Conservation (phyloP, 2,113 vertebrate genomes). For the Apodemus sylvaticus region DNA sequence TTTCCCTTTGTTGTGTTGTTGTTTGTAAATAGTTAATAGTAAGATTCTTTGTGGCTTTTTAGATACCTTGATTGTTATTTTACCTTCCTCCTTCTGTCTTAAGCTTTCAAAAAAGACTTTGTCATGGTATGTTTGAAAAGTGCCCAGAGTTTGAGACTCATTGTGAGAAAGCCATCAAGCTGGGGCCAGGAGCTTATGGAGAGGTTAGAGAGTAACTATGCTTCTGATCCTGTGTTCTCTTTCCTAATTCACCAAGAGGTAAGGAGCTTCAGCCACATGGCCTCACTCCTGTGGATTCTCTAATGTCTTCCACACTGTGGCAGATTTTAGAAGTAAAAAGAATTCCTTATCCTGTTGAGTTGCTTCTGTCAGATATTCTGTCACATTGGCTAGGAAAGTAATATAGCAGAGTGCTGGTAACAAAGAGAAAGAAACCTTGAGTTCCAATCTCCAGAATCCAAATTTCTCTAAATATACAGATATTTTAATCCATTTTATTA, state of each 20-base stretch:
- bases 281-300: background rate
- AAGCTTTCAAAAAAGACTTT: background rate
- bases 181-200: background rate
- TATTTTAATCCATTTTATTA: background rate
- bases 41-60: background rate
- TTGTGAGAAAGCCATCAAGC: background rate
- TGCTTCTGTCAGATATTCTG: background rate
- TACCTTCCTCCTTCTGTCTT: background rate
- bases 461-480: background rate
- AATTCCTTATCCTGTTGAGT: background rate
- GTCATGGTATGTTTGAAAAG: background rate
- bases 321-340: background rate
- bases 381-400: background rate
- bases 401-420: too few relatives aligned
- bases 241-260: background rate
- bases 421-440: background rate
- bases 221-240: background rate
- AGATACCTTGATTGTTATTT: background rate
- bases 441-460: background rate
- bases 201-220: rapidly evolving
- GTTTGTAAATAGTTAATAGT: background rate
- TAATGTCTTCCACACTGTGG: background rate
- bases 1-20: background rate
- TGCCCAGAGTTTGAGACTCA: background rate
- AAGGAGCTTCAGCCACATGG: background rate